Conservation (phyloP, 2,797 vertebrate genomes). For the Aulostomus chinensis region DNA sequence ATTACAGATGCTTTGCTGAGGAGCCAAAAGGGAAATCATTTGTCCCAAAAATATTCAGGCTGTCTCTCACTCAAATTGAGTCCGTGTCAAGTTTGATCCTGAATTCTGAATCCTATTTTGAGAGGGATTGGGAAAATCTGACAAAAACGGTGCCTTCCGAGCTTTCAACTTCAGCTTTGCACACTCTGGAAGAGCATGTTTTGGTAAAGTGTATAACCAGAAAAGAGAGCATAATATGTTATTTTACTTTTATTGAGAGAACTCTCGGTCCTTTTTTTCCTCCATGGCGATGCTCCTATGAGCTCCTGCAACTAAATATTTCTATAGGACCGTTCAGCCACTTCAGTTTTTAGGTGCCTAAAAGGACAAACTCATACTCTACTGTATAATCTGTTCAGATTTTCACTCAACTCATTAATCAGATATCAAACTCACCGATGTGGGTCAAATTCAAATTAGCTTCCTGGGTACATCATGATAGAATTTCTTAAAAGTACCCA, state of each 20-base stretch:
- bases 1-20: slow-evolving; percentile 40
- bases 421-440: too few species aligned
- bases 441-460: too few species aligned
- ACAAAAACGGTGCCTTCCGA: neutral
- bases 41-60: slow-evolving; percentile 22
- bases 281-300: too few species aligned
- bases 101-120: slow-evolving; percentile 10
- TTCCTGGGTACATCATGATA: too few species aligned
- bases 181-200: neutral
- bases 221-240: neutral
- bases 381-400: too few species aligned
- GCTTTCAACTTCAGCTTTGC: neutral
- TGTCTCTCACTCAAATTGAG: slow-evolving; percentile 4
- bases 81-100: slow-evolving; percentile 19
- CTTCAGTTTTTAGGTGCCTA: too few species aligned
- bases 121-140: neutral
- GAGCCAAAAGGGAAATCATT: slow-evolving; percentile 18
- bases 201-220: neutral
- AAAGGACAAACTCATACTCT: too few species aligned
- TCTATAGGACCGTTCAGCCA: too few species aligned
- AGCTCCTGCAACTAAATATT: too few species aligned
- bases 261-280: too few species aligned
- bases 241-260: neutral
- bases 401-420: too few species aligned
- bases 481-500: too few species aligned